Evolutionary conservation across 2,113 vertebrate species (phyloP), one percentile per base, ranked within the genome.

Genomic region (Cololabis saira): DNA sequence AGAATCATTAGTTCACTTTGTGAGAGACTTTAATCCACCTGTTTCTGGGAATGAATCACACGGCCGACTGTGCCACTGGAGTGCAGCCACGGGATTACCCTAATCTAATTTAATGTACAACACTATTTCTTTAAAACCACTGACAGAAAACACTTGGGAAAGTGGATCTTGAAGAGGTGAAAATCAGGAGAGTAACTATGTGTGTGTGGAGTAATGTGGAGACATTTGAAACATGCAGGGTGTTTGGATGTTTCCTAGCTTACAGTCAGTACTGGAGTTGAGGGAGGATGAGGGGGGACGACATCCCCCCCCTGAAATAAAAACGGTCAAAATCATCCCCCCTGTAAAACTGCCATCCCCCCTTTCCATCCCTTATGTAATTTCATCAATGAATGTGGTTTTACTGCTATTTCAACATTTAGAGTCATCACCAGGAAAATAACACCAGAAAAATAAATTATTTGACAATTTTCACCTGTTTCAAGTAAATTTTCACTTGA

Each of bases 21-120:
- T 21, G 52, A n/a, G 24, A 42, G 30, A 2, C 9, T 33, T 47
- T 21, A 56, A n/a, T 45, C 45, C 17, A 17, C 17, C 12, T 15
- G 17, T 18, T 15, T 47, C 37, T 17, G 11, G 19, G 24, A 24
- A 50, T 53, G 33, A 62, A 45, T 63, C 33, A 16, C 37, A 16
- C 37, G 21, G 1, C 37, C 13, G 19, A 16, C 21, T 52, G 53
- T 43, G 62, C 62, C 17, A 17, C 1, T 21, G 27, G 50, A 55
- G 14, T 12, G 22, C 17, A 40, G 10, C 47, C 17, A 4, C 10
- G 5, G 56, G 81, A 68, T 81, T 81, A 58, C 37, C 7, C 21
- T 78, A 62, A 78, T 73, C 75, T 49, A 53, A 58, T 76, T 67
- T 42, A 74, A 64, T 51, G 47, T 57, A 45, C 41, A 10, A 72